phyloP scores from a whole-genome alignment of 2,113 vertebrate genomes.

The Perca schrenkii region DNA sequence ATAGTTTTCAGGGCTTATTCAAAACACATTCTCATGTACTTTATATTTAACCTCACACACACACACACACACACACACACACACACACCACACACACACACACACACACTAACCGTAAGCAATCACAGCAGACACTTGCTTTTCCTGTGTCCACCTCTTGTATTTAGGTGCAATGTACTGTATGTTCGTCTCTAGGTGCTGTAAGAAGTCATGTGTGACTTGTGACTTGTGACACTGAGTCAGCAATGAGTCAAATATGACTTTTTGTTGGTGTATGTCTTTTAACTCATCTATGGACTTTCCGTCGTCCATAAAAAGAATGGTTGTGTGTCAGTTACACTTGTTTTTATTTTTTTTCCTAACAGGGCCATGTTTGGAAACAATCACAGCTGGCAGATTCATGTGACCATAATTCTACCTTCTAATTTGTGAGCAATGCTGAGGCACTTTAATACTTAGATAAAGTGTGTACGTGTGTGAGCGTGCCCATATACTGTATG shows the following conservation, averaged over 20 bases:
- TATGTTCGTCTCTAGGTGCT: slow-evolving; percentile 65
- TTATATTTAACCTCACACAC: slow-evolving; percentile 37
- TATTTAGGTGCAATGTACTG: slow-evolving; percentile 59
- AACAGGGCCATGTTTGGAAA: slow-evolving; percentile 55
- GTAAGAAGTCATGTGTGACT: slow-evolving; percentile 54
- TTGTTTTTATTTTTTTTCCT: slow-evolving; percentile 10
- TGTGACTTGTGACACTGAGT: background rate
- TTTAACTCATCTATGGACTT: slow-evolving; percentile 1
- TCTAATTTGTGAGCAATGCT: slow-evolving; percentile 49
- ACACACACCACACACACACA: slow-evolving; percentile 44
- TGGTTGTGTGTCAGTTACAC: slow-evolving; percentile 18
- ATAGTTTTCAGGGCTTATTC: slow-evolving; percentile 55
- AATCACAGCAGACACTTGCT: slow-evolving; percentile 62
- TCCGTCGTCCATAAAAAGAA: slow-evolving; percentile 27
- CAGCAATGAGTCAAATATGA: slow-evolving; percentile 20
- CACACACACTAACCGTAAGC: slow-evolving; percentile 48
- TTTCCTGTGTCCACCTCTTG: slow-evolving; percentile 63
- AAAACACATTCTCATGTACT: slow-evolving; percentile 61
- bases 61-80: slow-evolving; percentile 25
- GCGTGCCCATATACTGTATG: background rate
- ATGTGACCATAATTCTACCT: slow-evolving; percentile 2
- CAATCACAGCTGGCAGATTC: slow-evolving; percentile 38
- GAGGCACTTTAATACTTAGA: slow-evolving; percentile 49
- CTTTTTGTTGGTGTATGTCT: slow-evolving; percentile 43
- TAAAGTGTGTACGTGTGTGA: slow-evolving; percentile 9